A percentile compares a stretch with the other conserved stretches of the same genome.
These are phyloP conservation scores for Drosophila antonietae DNA, from an alignment of 2,888 invertebrate genomes.

Conservation along the genomic window DNA sequence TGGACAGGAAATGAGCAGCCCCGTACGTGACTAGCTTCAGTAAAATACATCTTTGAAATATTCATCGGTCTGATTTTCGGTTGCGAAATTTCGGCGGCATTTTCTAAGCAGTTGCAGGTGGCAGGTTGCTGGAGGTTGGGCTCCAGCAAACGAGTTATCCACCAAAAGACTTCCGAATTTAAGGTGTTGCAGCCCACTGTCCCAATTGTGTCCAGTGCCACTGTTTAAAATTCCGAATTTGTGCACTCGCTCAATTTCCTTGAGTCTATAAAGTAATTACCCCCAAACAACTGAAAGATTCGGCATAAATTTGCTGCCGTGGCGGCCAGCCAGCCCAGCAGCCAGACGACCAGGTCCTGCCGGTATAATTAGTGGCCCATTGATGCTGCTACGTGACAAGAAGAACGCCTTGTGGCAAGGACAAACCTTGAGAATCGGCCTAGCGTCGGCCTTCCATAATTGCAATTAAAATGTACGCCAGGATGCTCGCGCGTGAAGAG, in stretches of 20 bases:
- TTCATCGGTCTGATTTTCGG: slow-evolving; percentile 48
- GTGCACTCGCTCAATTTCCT: slow-evolving; percentile 83
- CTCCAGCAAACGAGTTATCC: slow-evolving; percentile 33
- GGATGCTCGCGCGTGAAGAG: slow-evolving; percentile 61
- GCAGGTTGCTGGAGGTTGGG: neutral
- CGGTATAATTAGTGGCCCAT: slow-evolving; percentile 78
- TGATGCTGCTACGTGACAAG: slow-evolving; percentile 67
- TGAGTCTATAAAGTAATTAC: slow-evolving; percentile 80
- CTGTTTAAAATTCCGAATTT: slow-evolving; percentile 75
- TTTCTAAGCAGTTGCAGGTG: slow-evolving; percentile 31
- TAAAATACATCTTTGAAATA: slow-evolving; percentile 36
- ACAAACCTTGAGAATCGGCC: slow-evolving; percentile 45
- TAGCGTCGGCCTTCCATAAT: slow-evolving; percentile 61
- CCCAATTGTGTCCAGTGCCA: slow-evolving; percentile 9
- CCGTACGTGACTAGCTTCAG: slow-evolving; percentile 75
- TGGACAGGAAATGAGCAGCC: slow-evolving; percentile 79
- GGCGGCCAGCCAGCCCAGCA: slow-evolving; percentile 16
- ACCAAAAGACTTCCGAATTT: slow-evolving; percentile 24
- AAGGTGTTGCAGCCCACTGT: slow-evolving; percentile 20
- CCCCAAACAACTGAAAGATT: slow-evolving; percentile 57
- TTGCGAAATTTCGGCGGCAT: slow-evolving; percentile 31
- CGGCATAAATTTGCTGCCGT: slow-evolving; percentile 60
- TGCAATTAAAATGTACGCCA: slow-evolving; percentile 75
- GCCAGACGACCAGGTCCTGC: slow-evolving; percentile 43
- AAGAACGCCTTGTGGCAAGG: slow-evolving; percentile 72